phyloP scores from a whole-genome alignment of 2,888 invertebrate species.

The Ennomos quercinarius region DNA sequence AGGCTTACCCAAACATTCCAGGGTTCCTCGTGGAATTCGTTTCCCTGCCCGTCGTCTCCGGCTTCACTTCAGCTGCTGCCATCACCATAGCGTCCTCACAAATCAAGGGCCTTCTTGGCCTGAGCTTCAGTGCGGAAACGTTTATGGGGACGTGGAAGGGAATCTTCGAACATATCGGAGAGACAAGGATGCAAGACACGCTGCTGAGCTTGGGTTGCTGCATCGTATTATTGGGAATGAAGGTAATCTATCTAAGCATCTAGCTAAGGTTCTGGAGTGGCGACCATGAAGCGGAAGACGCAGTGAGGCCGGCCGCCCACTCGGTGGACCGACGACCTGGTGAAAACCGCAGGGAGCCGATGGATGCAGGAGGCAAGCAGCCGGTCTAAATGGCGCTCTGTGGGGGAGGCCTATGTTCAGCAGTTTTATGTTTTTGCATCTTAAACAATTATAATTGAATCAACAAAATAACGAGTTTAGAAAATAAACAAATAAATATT shows the following conservation, averaged over 20 bases:
- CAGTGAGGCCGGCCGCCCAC: too few species aligned
- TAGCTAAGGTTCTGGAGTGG: too few species aligned
- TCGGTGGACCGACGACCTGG: too few species aligned
- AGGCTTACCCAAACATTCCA: slow-evolving; percentile 52
- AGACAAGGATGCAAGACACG: slow-evolving; percentile 86
- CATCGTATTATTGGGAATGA: slow-evolving; percentile 84
- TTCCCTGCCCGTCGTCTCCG: slow-evolving; percentile 90
- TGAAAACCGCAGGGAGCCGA: too few species aligned
- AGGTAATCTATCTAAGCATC: slow-evolving; percentile 73
- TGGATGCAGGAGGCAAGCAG: too few species aligned
- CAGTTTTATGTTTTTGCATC: too few species aligned
- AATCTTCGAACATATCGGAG: slow-evolving; percentile 80
- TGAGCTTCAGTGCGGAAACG: slow-evolving; percentile 86
- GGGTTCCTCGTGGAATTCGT: slow-evolving; percentile 91
- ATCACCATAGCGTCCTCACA: slow-evolving; percentile 91
- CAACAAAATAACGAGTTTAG: too few species aligned
- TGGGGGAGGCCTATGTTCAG: too few species aligned
- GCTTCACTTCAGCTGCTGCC: slow-evolving; percentile 91
- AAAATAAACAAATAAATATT: too few species aligned
- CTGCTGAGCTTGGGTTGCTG: slow-evolving; percentile 87
- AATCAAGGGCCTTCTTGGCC: slow-evolving; percentile 88
- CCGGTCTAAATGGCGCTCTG: too few species aligned
- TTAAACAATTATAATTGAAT: too few species aligned
- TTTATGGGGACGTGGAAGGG: slow-evolving; percentile 87
- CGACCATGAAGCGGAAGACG: too few species aligned